Base-by-base conservation (phyloP, 2,797 vertebrate species). In the Florisuga fusca region DNA sequence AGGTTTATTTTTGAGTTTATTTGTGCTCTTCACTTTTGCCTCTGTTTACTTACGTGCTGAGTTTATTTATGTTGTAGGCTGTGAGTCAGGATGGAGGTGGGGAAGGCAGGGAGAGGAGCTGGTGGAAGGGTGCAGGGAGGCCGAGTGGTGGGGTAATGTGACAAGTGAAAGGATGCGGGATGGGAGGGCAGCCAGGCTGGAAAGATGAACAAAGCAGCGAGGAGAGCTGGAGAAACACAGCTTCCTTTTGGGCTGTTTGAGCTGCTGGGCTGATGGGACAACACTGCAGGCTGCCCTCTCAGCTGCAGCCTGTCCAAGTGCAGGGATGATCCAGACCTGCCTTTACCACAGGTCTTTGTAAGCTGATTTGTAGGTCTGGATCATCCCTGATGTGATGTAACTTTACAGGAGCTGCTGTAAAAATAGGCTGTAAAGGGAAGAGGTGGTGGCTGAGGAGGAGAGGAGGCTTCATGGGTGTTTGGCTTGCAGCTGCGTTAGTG, bases 1-100 rank as follows among this genome's bases (percentile, higher is more conserved):
- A 95, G 93, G 91, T 91, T 96, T 94, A 93, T 95, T 94, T 94
- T 95, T 91, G 90, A 95, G 95, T 95, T 96, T 97, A 97, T 98
- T 98, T 97, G 96, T 94, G 95, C 96, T 97, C 97, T 96, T 95
- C 95, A 94, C 94, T 97, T 97, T 97, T 97, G 96, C 96, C 96
- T 97, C 96, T 98, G 96, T 98, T 96, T 95, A 95, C 93, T 97
- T 98, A 97, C 62, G 94, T 95, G 94, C 95, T 96, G 96, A 93
- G 95, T 97, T 97, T 97, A 96, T 96, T 97, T 97, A 95, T 94
- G 96, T 95, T 97, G 71, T 92, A 95, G 85, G 84, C 95, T 90
- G 79, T 97, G 97, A 98, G 97, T 97, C 97, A 98, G 96, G 95
- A 92, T 79, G 94, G 96, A 96, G 92, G 96, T 97, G 95, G 94